Evolutionary conservation across 2,797 vertebrate species (phyloP).

Genomic region (Siniperca obscura): DNA sequence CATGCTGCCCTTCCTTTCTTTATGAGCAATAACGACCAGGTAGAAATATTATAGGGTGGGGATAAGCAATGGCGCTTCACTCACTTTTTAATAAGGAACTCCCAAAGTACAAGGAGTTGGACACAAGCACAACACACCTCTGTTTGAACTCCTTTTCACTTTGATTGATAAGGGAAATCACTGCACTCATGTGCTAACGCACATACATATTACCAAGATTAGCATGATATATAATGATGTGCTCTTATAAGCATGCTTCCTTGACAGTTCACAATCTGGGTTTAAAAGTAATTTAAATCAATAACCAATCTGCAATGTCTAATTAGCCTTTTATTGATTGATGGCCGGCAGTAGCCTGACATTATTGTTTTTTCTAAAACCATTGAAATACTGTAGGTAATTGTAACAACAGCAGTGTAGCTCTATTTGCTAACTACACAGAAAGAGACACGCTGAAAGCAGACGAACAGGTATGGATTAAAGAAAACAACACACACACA

Average conservation of each 20-base stretch:
- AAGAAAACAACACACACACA: neutral
- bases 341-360: neutral
- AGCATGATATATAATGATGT: neutral
- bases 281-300: slow-evolving; percentile 4
- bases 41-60: no score
- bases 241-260: neutral
- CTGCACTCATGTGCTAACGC: no score
- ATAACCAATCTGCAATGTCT: slow-evolving; percentile 10
- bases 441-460: neutral
- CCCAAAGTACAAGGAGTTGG: no score
- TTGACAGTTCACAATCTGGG: neutral
- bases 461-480: neutral
- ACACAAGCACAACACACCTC: no score
- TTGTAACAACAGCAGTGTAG: neutral
- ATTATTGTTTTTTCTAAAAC: neutral
- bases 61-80: no score
- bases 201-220: neutral
- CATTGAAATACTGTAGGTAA: neutral
- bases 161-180: no score
- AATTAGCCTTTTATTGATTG: neutral
- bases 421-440: neutral
- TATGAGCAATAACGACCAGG: no score
- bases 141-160: no score
- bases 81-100: no score
- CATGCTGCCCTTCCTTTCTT: neutral